Evolutionary conservation across 30 jellyfish, hydroid and myxozoan species (phyloP).

Genomic region (Aurelia sp.): DNA sequence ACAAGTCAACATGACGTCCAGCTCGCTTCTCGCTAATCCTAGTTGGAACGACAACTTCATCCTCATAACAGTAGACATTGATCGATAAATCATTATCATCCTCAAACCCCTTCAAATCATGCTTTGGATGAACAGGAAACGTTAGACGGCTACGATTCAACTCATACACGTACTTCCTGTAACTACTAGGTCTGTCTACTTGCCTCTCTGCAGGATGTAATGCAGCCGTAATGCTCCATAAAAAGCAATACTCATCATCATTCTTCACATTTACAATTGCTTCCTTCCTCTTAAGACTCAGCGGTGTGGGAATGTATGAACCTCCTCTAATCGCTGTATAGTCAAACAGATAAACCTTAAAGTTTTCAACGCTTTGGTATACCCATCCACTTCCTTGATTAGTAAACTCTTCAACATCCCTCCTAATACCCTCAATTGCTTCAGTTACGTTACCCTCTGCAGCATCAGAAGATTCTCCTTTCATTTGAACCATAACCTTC

Average conservation of each 20-base stretch:
- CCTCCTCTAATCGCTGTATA: too few relatives aligned
- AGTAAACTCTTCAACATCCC: too few relatives aligned
- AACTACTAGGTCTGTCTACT: not conserved
- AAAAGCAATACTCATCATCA: not conserved
- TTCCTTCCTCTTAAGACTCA: not conserved
- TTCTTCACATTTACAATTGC: slow-evolving; percentile 14
- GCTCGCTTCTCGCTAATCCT: not conserved
- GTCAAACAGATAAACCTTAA: too few relatives aligned
- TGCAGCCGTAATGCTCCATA: slow-evolving; percentile 14
- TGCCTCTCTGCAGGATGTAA: not conserved
- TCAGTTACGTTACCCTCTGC: too few relatives aligned
- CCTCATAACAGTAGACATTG: slow-evolving; percentile 6
- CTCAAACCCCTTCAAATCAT: not conserved
- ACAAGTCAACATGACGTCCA: not conserved
- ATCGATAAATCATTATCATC: slow-evolving; percentile 6
- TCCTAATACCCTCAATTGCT: too few relatives aligned
- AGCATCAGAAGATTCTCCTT: too few relatives aligned
- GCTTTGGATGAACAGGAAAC: slow-evolving; percentile 1
- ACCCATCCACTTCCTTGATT: too few relatives aligned
- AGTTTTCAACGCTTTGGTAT: too few relatives aligned
- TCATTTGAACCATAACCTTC: too few relatives aligned
- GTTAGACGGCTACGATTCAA: not conserved
- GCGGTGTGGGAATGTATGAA: too few relatives aligned
- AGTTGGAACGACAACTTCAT: not conserved
- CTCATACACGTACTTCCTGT: slow-evolving; percentile 1